Evolutionary conservation across 2,888 invertebrate species (phyloP).

Genomic region (Argyresthia goedartella): DNA sequence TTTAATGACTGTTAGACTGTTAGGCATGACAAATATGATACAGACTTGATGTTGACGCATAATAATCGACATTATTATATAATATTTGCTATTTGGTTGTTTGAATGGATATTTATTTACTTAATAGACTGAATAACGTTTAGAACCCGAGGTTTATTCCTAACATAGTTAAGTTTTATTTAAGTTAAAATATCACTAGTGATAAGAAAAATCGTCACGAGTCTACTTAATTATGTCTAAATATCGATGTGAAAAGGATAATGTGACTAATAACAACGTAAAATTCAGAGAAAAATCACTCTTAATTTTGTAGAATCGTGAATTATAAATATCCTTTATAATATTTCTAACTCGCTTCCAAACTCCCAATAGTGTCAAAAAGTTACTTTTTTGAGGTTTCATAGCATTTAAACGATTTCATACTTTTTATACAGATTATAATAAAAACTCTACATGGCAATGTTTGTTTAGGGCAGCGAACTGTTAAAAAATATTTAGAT

Average conservation of each 20-base stretch:
- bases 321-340: neutral
- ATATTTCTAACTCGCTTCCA: neutral
- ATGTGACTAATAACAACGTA: neutral
- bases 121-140: conserved; percentile 11
- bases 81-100: conserved; percentile 9
- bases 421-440: neutral
- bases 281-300: neutral
- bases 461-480: neutral
- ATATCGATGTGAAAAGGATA: neutral
- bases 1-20: conserved; percentile 21
- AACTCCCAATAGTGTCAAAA: neutral
- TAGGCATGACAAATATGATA: conserved; percentile 30
- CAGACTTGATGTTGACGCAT: conserved; percentile 12
- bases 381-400: neutral
- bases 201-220: too few species aligned
- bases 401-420: conserved; percentile 1
- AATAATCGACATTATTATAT: conserved; percentile 7
- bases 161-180: too few species aligned
- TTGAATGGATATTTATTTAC: conserved; percentile 1
- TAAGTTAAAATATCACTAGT: too few species aligned
- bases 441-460: neutral
- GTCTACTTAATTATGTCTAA: too few species aligned
- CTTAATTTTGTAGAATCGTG: too few species aligned
- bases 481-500: neutral
- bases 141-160: neutral